Base-by-base conservation (phyloP, 1,140 invertebrate genomes). In the Euglossa dilemma region DNA sequence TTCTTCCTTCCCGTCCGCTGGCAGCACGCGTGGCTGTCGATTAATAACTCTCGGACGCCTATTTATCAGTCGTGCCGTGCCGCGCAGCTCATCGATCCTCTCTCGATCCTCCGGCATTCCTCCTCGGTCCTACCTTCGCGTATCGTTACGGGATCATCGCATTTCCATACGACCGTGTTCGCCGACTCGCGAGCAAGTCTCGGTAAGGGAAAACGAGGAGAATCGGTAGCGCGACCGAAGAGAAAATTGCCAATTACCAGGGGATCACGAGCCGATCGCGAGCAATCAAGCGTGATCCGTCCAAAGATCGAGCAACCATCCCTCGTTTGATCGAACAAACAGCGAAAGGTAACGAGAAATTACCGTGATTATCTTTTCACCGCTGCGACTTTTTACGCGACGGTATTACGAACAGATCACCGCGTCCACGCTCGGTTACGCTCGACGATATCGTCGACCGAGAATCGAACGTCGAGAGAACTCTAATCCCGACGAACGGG, bases 41-140 rank as follows among this genome's bases (percentile, higher is more conserved):
- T 85, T 78, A 79, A 80, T 87, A 85, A 67, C 54, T 64, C 75
- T 80, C 80, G 75, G 69, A 83, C 80, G 69, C 54, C 76, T 83
- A 88, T 89, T 89, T 90, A 90, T 76, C 86, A 87, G 76, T 85
- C 88, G 77, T 47, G 85, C 78, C 72, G 71, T 67, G 23, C 52
- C n/a, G 36, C 36, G 5, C 6, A 61, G 20, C n/a, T 9, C 16
- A 59, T 79, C 59, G 85, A 63, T 36, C 25, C n/a, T 20, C 57
- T 36, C 16, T 78, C 64, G 20, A 80, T 84, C 75, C 69, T 77
- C 8, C 50, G 20, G 12, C 8, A 20, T 57, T 8, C 36, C 43
- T 59, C 57, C 1, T n/a, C 23, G 6, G 18, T 8, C 6, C n/a
- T 50, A 4, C 14, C 25, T n/a, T n/a, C n/a, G n/a, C n/a, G n/a